Evolutionary conservation across 2,113 vertebrate species (phyloP).

Genomic region (Myotis davidii): DNA sequence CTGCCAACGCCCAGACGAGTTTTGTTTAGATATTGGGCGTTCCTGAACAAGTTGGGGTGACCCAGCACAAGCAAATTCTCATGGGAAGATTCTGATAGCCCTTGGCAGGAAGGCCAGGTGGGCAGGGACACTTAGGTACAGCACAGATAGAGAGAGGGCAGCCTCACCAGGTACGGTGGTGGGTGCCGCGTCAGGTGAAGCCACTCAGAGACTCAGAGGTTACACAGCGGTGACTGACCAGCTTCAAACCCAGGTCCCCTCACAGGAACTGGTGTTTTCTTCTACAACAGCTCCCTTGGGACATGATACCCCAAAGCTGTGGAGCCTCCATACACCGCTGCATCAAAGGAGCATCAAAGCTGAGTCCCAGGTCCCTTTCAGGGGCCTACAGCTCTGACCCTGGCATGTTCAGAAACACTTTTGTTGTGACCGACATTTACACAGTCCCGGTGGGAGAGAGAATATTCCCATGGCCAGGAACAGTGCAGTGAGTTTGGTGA

Average conservation of each 20-base stretch:
- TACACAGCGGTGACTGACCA: neutral
- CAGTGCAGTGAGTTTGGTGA: neutral
- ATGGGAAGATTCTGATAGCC: neutral
- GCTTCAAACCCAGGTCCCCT: neutral
- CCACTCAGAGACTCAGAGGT: neutral
- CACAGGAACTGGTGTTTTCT: neutral
- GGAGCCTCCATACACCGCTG: neutral
- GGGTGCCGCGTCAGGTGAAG: neutral
- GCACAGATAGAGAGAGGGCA: no score
- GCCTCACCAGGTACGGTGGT: fast-evolving
- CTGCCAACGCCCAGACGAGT: fast-evolving
- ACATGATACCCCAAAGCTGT: neutral
- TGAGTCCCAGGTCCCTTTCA: neutral
- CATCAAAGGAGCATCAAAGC: neutral
- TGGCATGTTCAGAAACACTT: neutral
- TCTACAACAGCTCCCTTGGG: neutral
- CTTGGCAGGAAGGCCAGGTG: neutral
- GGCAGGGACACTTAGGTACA: neutral
- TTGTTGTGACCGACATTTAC: neutral
- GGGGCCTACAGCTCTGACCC: neutral
- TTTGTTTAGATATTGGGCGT: neutral
- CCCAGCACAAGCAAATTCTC: neutral
- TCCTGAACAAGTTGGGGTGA: neutral
- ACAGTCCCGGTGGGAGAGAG: neutral
- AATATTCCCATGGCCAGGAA: neutral